These are phyloP conservation scores for Lucinisca nassula DNA, from an alignment of 2,888 invertebrate genomes.

Conservation along the genomic window DNA sequence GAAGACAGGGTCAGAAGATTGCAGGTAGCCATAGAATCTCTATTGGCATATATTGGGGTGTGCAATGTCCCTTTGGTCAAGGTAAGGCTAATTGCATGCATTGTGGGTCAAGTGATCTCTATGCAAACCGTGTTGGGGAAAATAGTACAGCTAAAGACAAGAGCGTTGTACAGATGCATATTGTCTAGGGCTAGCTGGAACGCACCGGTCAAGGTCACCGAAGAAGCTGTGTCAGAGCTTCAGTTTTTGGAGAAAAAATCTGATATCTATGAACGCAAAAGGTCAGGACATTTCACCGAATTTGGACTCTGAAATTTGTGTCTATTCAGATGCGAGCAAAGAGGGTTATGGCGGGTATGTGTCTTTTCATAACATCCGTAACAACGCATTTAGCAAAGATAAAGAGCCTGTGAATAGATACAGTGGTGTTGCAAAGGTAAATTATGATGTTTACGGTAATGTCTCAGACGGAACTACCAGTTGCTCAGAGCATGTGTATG, in stretches of 20 bases:
- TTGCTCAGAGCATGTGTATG: slow-evolving; percentile 6
- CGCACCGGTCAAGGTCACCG: not conserved
- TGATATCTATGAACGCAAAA: slow-evolving; percentile 26
- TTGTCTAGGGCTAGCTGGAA: not conserved
- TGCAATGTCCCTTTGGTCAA: not conserved
- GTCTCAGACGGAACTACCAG: not conserved
- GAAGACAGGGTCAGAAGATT: not conserved
- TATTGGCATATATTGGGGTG: not conserved
- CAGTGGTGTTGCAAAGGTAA: slow-evolving; percentile 20
- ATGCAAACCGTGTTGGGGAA: not conserved
- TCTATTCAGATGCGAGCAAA: slow-evolving; percentile 53
- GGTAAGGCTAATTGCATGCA: not conserved
- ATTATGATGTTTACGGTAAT: slow-evolving; percentile 31
- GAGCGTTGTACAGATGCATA: not conserved
- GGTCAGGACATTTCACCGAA: not conserved
- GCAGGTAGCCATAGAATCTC: not conserved
- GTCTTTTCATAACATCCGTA: not conserved
- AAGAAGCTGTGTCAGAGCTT: not conserved
- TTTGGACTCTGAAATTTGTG: not conserved
- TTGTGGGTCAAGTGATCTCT: not conserved
- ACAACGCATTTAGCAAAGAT: not conserved
- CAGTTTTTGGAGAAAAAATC: slow-evolving; percentile 32
- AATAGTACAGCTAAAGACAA: not conserved
- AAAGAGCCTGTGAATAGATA: not conserved
- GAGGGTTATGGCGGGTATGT: slow-evolving; percentile 50